A percentile compares a stretch with the other conserved stretches of the same genome.
Conservation (phyloP, 2,888 invertebrate species). For the Embidobia sp. region DNA sequence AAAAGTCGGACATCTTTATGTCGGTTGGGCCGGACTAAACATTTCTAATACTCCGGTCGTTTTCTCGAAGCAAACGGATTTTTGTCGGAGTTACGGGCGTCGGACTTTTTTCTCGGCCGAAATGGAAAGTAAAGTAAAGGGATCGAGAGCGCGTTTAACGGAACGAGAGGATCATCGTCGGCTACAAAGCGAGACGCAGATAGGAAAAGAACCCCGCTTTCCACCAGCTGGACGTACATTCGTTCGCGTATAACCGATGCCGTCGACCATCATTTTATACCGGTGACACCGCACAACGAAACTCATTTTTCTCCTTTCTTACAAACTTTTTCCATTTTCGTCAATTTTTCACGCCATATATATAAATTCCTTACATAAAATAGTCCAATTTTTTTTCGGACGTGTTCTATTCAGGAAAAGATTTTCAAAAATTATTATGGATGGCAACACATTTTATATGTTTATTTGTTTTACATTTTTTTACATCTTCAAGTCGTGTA, state of each 20-base stretch:
- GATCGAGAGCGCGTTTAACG: constrained; percentile 42
- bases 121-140: constrained; percentile 60
- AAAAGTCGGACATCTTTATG: constrained; percentile 8
- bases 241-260: constrained; percentile 44
- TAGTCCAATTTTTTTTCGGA: not conserved
- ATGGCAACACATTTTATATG: no score
- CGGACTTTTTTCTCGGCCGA: constrained; percentile 44
- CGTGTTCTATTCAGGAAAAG: no score
- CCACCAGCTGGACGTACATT: constrained; percentile 38
- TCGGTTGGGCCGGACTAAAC: constrained; percentile 20
- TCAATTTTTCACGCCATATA: constrained; percentile 15
- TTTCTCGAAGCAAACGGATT: constrained; percentile 37
- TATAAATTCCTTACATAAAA: constrained; percentile 4
- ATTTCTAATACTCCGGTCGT: constrained; percentile 40
- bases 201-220: constrained; percentile 41
- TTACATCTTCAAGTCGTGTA: no score
- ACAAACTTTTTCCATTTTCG: constrained; percentile 15
- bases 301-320: constrained; percentile 27
- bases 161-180: constrained; percentile 46
- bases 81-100: constrained; percentile 33
- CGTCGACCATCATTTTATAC: constrained; percentile 40
- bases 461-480: no score
- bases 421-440: no score
- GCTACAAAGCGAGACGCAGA: constrained; percentile 29
- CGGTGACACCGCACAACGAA: constrained; percentile 28